phyloP scores from a whole-genome alignment of 2,113 vertebrate species.

The Eclectus roratus region DNA sequence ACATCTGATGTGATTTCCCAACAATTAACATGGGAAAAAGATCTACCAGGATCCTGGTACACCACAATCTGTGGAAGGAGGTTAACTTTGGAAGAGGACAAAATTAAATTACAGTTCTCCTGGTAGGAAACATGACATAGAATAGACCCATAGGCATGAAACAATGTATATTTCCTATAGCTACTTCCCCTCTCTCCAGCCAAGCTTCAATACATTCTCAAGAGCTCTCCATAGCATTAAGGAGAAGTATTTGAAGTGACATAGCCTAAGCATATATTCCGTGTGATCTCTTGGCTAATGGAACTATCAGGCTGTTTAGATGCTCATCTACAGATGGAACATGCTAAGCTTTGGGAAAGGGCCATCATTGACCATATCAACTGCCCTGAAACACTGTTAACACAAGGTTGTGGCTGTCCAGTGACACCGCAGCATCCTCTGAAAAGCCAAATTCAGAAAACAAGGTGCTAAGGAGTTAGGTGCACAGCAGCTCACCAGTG shows the following conservation, averaged over 20 bases:
- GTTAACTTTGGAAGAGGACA: not conserved
- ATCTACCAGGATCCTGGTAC: not conserved
- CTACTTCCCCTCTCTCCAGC: not conserved
- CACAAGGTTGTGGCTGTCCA: not conserved
- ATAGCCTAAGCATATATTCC: not conserved
- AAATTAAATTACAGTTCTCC: slow-evolving; percentile 11
- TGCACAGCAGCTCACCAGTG: not conserved
- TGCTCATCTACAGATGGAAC: not conserved
- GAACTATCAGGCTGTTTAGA: not conserved
- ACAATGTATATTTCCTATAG: slow-evolving; percentile 44
- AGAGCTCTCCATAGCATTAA: not conserved
- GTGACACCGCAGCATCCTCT: not conserved
- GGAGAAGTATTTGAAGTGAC: not conserved
- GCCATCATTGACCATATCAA: not conserved
- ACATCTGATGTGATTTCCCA: slow-evolving; percentile 33
- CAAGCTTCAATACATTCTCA: not conserved
- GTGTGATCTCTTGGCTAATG: not conserved
- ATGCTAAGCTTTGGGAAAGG: not conserved
- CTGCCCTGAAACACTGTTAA: not conserved
- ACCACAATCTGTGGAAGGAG: slow-evolving; percentile 46
- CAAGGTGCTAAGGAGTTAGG: not conserved
- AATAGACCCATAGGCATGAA: not conserved
- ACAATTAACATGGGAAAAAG: not conserved
- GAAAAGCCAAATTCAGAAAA: not conserved
- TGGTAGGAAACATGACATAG: slow-evolving; percentile 17